Percentiles rank a stretch among this genome's conserved stretches.
Evolutionary conservation across 2,888 invertebrate genomes (phyloP).

Genomic region (Baronia brevicornis): DNA sequence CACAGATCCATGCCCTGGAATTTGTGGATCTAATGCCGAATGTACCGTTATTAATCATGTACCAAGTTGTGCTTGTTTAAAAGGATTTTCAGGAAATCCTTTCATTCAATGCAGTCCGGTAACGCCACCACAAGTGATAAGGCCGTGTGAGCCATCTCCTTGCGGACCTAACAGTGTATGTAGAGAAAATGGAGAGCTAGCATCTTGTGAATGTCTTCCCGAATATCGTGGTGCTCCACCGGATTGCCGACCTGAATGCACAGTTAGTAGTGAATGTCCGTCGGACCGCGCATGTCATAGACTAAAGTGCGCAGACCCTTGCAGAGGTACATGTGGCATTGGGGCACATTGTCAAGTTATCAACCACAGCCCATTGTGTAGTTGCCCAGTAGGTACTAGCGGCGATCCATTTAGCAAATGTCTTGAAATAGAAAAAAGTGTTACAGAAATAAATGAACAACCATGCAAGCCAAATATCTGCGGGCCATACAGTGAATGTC

Average conservation of each 20-base stretch:
- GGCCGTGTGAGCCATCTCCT: conserved; percentile 84
- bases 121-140: conserved; percentile 45
- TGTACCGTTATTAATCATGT: conserved; percentile 90
- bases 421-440: conserved; percentile 40
- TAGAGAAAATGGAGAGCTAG: conserved; percentile 81
- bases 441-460: conserved; percentile 42
- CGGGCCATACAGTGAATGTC: conserved; percentile 87
- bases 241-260: conserved; percentile 85
- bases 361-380: conserved; percentile 87
- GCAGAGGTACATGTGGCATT: conserved; percentile 82
- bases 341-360: conserved; percentile 84
- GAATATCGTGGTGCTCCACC: conserved; percentile 82
- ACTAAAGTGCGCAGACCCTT: conserved; percentile 87
- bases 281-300: conserved; percentile 84
- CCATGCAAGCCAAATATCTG: conserved; percentile 88
- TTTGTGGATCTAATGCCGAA: conserved; percentile 88
- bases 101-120: conserved; percentile 56
- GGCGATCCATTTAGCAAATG: conserved; percentile 81
- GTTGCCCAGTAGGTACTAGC: conserved; percentile 78
- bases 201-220: conserved; percentile 83
- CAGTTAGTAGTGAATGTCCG: conserved; percentile 85
- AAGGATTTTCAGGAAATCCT: conserved; percentile 85
- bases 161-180: conserved; percentile 88
- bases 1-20: conserved; percentile 88
- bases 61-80: conserved; percentile 87